Evolutionary conservation across 64 coral and sea anemone species (phyloP).

Genomic region (Montipora efflorescens): DNA sequence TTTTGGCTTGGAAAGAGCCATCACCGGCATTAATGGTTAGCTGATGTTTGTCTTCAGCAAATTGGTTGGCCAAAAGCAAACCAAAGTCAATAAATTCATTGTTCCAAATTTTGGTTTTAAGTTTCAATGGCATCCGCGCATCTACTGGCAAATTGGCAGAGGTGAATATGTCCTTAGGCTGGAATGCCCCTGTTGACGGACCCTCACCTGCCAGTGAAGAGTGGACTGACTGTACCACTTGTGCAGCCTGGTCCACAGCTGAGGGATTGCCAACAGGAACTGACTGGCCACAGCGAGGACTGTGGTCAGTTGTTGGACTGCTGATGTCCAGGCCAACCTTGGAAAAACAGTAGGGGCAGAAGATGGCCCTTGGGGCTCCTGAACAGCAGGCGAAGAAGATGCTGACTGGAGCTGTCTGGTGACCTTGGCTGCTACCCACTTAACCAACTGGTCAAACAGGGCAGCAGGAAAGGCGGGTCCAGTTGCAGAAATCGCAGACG

Average conservation of each 20-base stretch:
- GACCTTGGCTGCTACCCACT: background rate
- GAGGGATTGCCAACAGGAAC: background rate
- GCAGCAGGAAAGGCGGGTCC: background rate
- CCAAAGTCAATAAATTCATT: slow-evolving; percentile 72
- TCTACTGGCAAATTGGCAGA: background rate
- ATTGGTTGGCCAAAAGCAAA: slow-evolving; percentile 26
- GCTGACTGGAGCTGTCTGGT: background rate
- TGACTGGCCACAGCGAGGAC: background rate
- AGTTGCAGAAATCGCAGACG: background rate
- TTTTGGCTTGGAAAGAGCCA: slow-evolving; percentile 33
- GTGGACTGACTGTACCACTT: background rate
- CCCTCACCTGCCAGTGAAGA: background rate
- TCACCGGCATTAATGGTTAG: slow-evolving; percentile 35
- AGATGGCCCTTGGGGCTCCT: background rate
- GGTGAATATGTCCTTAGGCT: background rate
- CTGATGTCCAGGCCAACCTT: background rate
- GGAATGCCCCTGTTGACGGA: background rate
- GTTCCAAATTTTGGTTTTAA: slow-evolving; percentile 56
- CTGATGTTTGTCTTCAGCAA: background rate
- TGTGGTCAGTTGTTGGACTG: background rate
- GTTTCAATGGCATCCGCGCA: slow-evolving; percentile 12
- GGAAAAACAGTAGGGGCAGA: background rate
- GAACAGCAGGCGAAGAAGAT: background rate
- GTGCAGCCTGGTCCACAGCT: background rate
- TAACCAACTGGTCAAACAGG: background rate